These are phyloP conservation scores for Pocillopora meandrina DNA, from an alignment of 92 coral and sea anemone genomes.

Conservation along the genomic window DNA sequence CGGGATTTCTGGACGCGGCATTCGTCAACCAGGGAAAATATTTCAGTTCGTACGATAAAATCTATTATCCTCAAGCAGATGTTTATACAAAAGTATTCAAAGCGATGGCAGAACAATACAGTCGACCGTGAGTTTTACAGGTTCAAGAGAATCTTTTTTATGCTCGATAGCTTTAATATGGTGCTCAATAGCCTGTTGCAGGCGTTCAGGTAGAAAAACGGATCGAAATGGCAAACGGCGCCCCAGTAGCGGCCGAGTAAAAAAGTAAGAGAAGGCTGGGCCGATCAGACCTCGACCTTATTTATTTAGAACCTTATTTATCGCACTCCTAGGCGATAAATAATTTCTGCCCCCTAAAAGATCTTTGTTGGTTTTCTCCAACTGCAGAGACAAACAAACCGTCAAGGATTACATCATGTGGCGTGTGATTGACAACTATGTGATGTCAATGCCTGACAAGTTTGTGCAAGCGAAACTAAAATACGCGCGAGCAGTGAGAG, in stretches of 20 bases:
- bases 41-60: not conserved
- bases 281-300: too few relatives aligned
- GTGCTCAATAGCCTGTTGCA: not conserved
- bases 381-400: not conserved
- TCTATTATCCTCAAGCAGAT: not conserved
- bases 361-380: not conserved
- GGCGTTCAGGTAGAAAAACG: too few relatives aligned
- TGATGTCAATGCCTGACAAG: constrained; percentile 30
- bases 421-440: constrained; percentile 48
- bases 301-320: too few relatives aligned
- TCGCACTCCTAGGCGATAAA: too few relatives aligned
- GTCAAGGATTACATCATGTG: constrained; percentile 62
- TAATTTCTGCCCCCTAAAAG: not conserved
- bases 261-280: too few relatives aligned
- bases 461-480: constrained; percentile 32
- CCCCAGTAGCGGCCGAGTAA: too few relatives aligned
- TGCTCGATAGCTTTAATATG: not conserved
- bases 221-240: too few relatives aligned
- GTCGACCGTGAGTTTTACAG: not conserved
- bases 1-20: not conserved
- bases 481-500: not conserved
- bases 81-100: not conserved
- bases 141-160: not conserved
- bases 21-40: constrained; percentile 3
- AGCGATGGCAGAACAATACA: not conserved